Base-by-base conservation (phyloP, 1,140 invertebrate genomes). In the Teleopsis dalmanni region DNA sequence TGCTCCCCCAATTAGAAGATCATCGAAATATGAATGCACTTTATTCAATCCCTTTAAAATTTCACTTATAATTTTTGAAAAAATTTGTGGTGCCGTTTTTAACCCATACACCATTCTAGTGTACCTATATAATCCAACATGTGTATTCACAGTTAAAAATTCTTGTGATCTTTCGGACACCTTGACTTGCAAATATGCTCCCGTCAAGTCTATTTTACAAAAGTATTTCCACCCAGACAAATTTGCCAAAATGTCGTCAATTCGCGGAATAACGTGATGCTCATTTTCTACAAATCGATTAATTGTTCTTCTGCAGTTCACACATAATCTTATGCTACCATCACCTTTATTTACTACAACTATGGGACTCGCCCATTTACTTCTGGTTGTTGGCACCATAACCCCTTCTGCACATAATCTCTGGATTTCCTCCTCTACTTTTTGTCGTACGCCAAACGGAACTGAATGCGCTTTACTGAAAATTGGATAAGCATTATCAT, bases 341-440 rank as follows among this genome's bases (percentile, higher is more conserved):
- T 73, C 58, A 35, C 61, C 59, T 54, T 77, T 79, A 42, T 62
- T 59, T 3, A 77, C 73, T 1, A 71, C 51, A 1, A 77, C 70
- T 7, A 74, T 41, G 45, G 65, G 58, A 58, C 55, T 57, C 50
- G 65, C 54, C 58, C 60, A 58, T 43, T 57, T 37, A 34, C 48
- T 48, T 51, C 55, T 57, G 37, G 58, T 52, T 33, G 61, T 48
- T 43, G 54, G 52, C 22, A 48, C 47, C 29, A 57, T 53, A 7
- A 54, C 38, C 18, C n/a, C n/a, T 16, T 35, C 33, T 35, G 22
- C 23, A 18, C 56, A 22, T 46, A 62, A 47, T 51, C 53, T 34
- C n/a, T 53, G 11, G 19, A 60, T 52, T 53, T n/a, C n/a, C n/a
- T n/a, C n/a, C n/a, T n/a, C n/a, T n/a, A n/a, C n/a, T n/a, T n/a